Conservation (phyloP, 2,888 invertebrate genomes). For the Aquatica leii region DNA sequence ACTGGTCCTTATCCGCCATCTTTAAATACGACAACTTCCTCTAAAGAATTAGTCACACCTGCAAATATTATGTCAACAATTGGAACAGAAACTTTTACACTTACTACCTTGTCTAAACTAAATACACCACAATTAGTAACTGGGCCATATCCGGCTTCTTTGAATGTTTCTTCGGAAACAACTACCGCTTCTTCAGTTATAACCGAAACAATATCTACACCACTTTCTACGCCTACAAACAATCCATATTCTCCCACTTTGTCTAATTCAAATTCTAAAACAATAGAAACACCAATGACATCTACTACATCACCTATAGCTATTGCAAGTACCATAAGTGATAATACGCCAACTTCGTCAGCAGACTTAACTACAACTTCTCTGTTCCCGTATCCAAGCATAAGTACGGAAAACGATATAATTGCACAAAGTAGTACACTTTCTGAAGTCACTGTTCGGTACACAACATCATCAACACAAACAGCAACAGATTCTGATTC, state of each 20-base stretch:
- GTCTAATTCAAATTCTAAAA: not conserved
- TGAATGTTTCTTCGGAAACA: not conserved
- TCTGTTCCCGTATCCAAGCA: not conserved
- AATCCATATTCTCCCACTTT: not conserved
- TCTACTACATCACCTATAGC: not conserved
- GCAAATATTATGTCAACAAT: slow-evolving; percentile 21
- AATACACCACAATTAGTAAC: not conserved
- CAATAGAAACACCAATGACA: not conserved
- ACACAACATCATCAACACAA: slow-evolving; percentile 9
- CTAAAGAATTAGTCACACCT: not conserved
- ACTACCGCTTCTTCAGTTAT: not conserved
- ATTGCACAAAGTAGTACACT: slow-evolving; percentile 5
- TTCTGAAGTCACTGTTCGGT: not conserved
- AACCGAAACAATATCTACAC: not conserved
- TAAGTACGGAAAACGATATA: not conserved
- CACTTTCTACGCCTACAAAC: not conserved
- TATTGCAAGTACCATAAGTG: not conserved
- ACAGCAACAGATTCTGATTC: slow-evolving; percentile 55
- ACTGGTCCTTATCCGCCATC: not conserved
- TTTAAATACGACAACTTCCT: not conserved
- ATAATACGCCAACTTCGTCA: not conserved
- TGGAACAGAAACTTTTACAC: not conserved
- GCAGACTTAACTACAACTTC: not conserved
- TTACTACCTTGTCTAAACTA: not conserved
- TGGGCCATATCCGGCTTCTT: not conserved